Base-by-base conservation (phyloP, 1,140 invertebrate species). In the Matsumurasca onukii region DNA sequence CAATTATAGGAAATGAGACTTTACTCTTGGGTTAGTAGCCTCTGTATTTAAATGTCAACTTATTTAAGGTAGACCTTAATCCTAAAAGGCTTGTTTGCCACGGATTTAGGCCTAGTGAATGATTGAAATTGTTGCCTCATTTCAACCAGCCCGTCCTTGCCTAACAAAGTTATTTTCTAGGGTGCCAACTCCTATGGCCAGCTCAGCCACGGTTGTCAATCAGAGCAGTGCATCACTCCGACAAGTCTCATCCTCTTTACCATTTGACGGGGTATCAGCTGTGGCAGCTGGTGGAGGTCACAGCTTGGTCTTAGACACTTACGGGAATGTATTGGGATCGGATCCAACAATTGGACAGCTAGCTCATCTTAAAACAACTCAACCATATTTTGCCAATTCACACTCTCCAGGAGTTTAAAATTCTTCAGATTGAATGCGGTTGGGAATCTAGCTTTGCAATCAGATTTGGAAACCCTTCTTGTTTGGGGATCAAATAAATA, bases 101-200 rank as follows among this genome's bases (percentile, higher is more conserved):
- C n/a, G n/a, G n/a, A n/a, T n/a, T n/a, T n/a, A n/a, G n/a, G n/a
- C n/a, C n/a, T n/a, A n/a, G n/a, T n/a, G n/a, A n/a, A n/a, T n/a
- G n/a, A n/a, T n/a, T n/a, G n/a, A n/a, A n/a, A n/a, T n/a, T n/a
- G n/a, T n/a, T n/a, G n/a, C n/a, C n/a, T n/a, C n/a, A n/a, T n/a
- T n/a, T n/a, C n/a, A n/a, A n/a, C n/a, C n/a, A n/a, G n/a, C n/a
- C n/a, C n/a, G n/a, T n/a, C n/a, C n/a, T n/a, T n/a, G n/a, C n/a
- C n/a, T n/a, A n/a, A n/a, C n/a, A n/a, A n/a, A n/a, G n/a, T n/a
- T n/a, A n/a, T n/a, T n/a, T 66, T 78, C 27, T 76, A 92, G 92
- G 92, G 92, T 75, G 90, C 92, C 66, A 95, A 95, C 79, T 92
- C 90, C 72, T 89, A 92, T 78, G 91, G 91, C 51, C 91, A 94